Conservation (phyloP, 2,888 invertebrate genomes). For the Lochmaea capreae region DNA sequence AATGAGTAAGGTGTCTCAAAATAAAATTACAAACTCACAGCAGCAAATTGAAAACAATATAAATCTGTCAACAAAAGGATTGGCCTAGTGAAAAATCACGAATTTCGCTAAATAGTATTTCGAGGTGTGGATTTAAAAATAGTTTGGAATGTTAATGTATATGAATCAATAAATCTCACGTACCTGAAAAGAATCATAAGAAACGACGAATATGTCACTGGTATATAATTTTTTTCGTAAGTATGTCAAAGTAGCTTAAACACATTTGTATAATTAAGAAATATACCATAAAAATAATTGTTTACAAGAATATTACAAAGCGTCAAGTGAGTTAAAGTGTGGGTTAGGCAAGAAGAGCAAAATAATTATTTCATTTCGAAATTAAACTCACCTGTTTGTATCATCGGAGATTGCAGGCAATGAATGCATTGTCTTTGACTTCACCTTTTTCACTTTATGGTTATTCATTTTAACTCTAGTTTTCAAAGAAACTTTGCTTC, state of each 20-base stretch:
- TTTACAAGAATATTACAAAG: too few relatives aligned
- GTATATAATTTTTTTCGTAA: too few relatives aligned
- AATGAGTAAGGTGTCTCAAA: conserved; percentile 31
- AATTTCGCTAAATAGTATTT: conserved; percentile 8
- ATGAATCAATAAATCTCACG: conserved; percentile 4
- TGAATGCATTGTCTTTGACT: conserved; percentile 31
- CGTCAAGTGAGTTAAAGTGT: too few relatives aligned
- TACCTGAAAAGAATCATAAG: not conserved
- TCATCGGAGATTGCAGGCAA: conserved; percentile 21
- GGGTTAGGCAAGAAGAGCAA: too few relatives aligned
- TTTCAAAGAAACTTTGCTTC: conserved; percentile 48
- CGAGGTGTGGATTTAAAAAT: conserved; percentile 10
- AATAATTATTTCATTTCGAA: too few relatives aligned
- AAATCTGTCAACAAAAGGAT: conserved; percentile 9
- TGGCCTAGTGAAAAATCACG: too few relatives aligned
- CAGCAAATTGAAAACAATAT: conserved; percentile 8
- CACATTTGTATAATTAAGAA: too few relatives aligned
- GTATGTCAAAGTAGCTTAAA: too few relatives aligned
- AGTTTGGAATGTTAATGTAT: conserved; percentile 3
- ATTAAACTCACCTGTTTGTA: conserved; percentile 32
- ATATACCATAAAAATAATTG: too few relatives aligned
- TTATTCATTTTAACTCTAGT: conserved; percentile 41
- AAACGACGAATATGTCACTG: not conserved
- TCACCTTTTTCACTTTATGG: conserved; percentile 41
- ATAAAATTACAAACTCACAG: conserved; percentile 24